phyloP scores from a whole-genome alignment of 2,113 vertebrate species.

The Megalops atlanticus region DNA sequence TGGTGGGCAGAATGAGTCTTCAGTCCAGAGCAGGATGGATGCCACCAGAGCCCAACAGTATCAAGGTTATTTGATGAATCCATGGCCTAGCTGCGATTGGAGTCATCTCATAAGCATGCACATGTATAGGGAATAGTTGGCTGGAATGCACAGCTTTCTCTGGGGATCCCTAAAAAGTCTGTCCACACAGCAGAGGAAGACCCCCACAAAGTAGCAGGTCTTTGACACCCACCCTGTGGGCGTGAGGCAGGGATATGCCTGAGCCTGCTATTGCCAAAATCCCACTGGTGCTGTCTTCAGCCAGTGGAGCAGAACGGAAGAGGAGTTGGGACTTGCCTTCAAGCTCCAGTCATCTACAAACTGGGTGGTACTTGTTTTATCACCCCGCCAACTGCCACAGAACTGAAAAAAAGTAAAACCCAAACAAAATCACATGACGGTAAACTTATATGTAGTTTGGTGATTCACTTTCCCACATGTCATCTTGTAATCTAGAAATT shows the following conservation, averaged over 20 bases:
- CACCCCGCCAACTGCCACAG: not conserved
- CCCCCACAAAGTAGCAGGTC: slow-evolving; percentile 63
- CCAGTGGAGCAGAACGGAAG: slow-evolving; percentile 58
- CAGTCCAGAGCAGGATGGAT: too few species aligned
- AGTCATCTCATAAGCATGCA: too few species aligned
- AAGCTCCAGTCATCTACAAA: too few species aligned
- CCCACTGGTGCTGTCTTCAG: slow-evolving; percentile 64
- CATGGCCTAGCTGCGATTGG: too few species aligned
- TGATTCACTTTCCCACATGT: not conserved
- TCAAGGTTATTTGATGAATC: too few species aligned
- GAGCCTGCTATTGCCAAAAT: slow-evolving; percentile 58
- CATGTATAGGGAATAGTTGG: too few species aligned
- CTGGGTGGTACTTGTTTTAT: too few species aligned
- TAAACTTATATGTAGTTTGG: not conserved
- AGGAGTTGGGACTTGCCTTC: not conserved
- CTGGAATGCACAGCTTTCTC: too few species aligned
- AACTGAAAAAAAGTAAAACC: slow-evolving; percentile 25
- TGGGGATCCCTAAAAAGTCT: not conserved
- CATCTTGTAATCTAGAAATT: not conserved
- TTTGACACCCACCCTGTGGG: slow-evolving; percentile 61
- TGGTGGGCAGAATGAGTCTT: not conserved
- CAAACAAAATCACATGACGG: slow-evolving; percentile 33
- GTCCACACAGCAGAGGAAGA: slow-evolving; percentile 33
- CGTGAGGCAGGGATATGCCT: slow-evolving; percentile 57
- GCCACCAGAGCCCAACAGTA: too few species aligned